A percentile compares a stretch with the other conserved stretches of the same genome.
phyloP scores from a whole-genome alignment of 2,888 invertebrate genomes.

The Aelia acuminata region DNA sequence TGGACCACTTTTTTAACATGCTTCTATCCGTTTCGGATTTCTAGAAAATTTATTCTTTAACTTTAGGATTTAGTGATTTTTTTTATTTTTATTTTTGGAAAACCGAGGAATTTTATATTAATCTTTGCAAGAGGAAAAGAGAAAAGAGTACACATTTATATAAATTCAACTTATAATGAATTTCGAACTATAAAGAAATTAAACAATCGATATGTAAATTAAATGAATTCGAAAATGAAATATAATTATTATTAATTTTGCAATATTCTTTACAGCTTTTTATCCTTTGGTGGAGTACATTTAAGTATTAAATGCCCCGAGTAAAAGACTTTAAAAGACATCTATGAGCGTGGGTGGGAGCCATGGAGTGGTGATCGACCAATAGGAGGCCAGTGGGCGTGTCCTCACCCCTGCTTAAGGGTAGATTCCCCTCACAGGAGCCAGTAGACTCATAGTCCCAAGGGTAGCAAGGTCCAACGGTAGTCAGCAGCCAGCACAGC shows the following conservation, averaged over 20 bases:
- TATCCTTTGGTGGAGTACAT: background rate
- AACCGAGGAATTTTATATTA: too few species aligned
- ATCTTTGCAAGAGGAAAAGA: too few species aligned
- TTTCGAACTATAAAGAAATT: too few species aligned
- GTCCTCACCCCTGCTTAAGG: background rate
- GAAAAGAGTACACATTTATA: too few species aligned
- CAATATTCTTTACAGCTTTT: background rate
- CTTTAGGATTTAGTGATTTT: too few species aligned
- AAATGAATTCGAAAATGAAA: background rate
- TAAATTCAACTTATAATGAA: too few species aligned
- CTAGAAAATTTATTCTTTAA: too few species aligned
- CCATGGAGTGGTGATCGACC: background rate
- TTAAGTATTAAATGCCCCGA: slow-evolving; percentile 5
- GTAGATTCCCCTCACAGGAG: background rate
- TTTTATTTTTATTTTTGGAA: too few species aligned
- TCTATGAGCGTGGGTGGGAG: background rate
- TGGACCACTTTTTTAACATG: too few species aligned
- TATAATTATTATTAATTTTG: background rate
- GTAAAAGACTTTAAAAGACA: background rate
- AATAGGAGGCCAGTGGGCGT: background rate
- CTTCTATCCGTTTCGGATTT: too few species aligned
- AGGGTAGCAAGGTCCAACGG: background rate
- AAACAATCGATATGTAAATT: background rate
- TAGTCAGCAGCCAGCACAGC: background rate
- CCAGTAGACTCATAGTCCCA: background rate